Percentiles rank a stretch among this genome's conserved stretches.
These are phyloP conservation scores for Microtus richardsoni DNA, from an alignment of 2,113 vertebrate species.

Conservation along the genomic window DNA sequence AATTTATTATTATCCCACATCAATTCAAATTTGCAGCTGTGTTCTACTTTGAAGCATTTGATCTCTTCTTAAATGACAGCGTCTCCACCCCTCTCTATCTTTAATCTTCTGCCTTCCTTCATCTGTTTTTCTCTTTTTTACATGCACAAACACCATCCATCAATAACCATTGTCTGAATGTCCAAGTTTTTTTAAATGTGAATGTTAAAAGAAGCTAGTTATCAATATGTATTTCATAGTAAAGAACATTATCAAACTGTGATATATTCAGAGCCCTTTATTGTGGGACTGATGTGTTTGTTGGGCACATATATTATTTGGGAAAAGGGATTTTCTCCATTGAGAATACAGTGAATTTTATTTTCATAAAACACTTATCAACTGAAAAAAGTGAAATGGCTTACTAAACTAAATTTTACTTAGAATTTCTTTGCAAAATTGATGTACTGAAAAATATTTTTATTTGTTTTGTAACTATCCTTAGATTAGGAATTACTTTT, in stretches of 20 bases:
- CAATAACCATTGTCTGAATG: neutral
- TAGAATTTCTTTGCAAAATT: neutral
- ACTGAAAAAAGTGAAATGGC: neutral
- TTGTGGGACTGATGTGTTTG: neutral
- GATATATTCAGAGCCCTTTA: neutral
- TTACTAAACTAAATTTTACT: neutral
- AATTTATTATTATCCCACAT: constrained; percentile 37
- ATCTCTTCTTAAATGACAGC: constrained; percentile 53
- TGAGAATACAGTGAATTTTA: neutral
- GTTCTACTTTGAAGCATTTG: constrained; percentile 30
- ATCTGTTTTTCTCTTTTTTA: constrained; percentile 55
- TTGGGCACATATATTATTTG: neutral
- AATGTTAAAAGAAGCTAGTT: constrained; percentile 17
- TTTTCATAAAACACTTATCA: neutral
- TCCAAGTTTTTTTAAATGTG: constrained; percentile 11
- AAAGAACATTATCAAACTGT: constrained; percentile 16
- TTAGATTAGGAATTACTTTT: neutral
- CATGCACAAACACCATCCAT: neutral
- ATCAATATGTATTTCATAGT: neutral
- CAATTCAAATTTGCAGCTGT: constrained; percentile 49
- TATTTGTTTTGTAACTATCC: neutral
- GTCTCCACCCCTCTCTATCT: constrained; percentile 48
- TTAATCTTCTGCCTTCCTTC: constrained; percentile 58
- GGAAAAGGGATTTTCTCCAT: neutral
- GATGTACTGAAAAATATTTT: neutral